phyloP scores from a whole-genome alignment of 2,797 vertebrate species.

The Synaphobranchus kaupii region DNA sequence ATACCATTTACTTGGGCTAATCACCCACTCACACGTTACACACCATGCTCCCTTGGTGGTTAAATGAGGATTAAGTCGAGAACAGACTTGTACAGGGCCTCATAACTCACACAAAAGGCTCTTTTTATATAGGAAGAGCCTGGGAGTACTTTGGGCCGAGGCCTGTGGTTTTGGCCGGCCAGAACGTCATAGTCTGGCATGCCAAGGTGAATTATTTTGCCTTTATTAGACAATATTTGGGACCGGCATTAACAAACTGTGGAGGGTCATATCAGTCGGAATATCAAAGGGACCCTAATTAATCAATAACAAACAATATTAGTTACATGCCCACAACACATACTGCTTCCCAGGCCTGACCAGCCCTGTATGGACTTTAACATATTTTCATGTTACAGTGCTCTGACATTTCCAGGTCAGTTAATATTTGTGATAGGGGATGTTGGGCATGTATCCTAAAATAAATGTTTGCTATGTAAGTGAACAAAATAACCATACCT shows the following conservation, averaged over 20 bases:
- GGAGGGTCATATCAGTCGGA: background rate
- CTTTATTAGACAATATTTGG: background rate
- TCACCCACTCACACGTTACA: background rate
- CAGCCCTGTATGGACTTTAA: no score
- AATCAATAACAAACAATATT: background rate
- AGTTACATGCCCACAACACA: background rate
- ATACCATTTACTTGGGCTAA: background rate
- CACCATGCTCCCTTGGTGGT: background rate
- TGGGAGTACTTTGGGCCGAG: background rate
- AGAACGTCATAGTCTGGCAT: background rate
- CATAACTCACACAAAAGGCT: background rate
- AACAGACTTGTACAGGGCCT: background rate
- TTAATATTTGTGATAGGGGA: no score
- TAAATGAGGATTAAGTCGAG: conserved; percentile 2
- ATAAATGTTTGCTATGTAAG: no score
- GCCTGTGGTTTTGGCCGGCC: background rate
- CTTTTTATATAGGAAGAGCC: background rate
- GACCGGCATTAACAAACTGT: background rate
- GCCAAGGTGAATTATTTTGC: background rate
- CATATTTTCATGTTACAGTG: no score
- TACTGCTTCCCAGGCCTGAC: no score
- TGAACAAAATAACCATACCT: no score
- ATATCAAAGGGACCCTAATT: background rate
- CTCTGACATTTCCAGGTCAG: no score
- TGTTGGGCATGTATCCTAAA: no score